phyloP scores from a whole-genome alignment of 2,113 vertebrate genomes.

The Semnornis frantzii region DNA sequence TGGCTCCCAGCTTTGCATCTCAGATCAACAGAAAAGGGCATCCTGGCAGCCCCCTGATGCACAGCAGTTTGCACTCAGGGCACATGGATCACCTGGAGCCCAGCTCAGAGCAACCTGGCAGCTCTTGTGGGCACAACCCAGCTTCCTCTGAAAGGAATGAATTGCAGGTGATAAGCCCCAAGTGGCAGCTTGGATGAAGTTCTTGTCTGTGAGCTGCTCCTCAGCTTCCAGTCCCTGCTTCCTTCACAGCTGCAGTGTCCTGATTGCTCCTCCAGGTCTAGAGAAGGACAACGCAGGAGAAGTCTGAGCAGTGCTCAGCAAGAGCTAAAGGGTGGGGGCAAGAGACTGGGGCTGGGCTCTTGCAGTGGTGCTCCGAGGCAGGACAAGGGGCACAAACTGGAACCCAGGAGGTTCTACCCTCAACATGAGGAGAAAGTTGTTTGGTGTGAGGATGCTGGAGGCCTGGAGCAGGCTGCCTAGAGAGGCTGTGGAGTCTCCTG shows the following conservation, averaged over 20 bases:
- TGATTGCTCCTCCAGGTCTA: not conserved
- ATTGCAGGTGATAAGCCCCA: slow-evolving; percentile 41
- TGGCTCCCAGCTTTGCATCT: not conserved
- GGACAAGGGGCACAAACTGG: too few relatives aligned
- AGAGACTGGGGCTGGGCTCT: too few relatives aligned
- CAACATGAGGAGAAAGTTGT: too few relatives aligned
- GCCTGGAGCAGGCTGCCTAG: too few relatives aligned
- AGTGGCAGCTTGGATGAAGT: not conserved
- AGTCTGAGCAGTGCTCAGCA: too few relatives aligned
- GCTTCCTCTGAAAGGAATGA: slow-evolving; percentile 33
- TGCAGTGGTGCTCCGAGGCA: too few relatives aligned
- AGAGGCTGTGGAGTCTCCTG: too few relatives aligned
- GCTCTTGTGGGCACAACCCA: slow-evolving; percentile 41
- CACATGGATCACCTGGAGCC: slow-evolving; percentile 38
- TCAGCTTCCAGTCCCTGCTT: not conserved
- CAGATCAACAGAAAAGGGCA: slow-evolving; percentile 6
- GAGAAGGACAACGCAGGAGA: too few relatives aligned
- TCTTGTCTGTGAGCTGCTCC: not conserved
- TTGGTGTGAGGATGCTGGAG: too few relatives aligned
- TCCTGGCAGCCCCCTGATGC: not conserved
- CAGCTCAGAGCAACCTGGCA: slow-evolving; percentile 27
- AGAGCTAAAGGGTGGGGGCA: too few relatives aligned
- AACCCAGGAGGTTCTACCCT: too few relatives aligned
- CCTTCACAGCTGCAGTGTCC: not conserved
- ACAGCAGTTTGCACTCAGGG: not conserved